Conservation (phyloP, 2,113 vertebrate species). For the Thymallus thymallus region DNA sequence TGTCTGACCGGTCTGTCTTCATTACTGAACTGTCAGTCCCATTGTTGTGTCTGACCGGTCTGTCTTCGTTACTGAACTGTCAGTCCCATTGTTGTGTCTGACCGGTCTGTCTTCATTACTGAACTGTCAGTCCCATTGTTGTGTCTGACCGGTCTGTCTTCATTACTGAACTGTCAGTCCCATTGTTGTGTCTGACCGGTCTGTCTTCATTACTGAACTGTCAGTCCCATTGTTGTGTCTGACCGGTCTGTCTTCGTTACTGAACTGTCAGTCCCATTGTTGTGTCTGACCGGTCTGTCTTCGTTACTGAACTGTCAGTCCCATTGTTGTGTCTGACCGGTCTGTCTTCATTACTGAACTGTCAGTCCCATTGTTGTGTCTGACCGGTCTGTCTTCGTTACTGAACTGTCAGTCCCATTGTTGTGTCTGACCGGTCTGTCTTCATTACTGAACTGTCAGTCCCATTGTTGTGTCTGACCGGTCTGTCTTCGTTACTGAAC, state of each 20-base stretch:
- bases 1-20: not conserved
- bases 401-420: conserved; percentile 11
- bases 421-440: not conserved
- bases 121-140: conserved; percentile 10
- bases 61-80: conserved; percentile 17
- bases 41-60: not conserved
- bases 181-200: not conserved
- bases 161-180: conserved; percentile 18
- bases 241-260: conserved; percentile 7
- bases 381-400: conserved; percentile 5
- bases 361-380: not conserved
- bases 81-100: not conserved
- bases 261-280: conserved; percentile 10
- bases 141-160: not conserved
- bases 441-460: conserved; percentile 18
- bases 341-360: conserved; percentile 12
- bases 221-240: not conserved
- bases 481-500: conserved; percentile 8
- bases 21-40: conserved; percentile 16
- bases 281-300: not conserved
- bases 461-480: not conserved
- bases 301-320: conserved; percentile 17
- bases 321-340: not conserved
- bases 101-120: conserved; percentile 7
- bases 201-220: conserved; percentile 15